Percentiles rank a stretch among this genome's conserved stretches.
These are phyloP conservation scores for Copidosoma aretas DNA, from an alignment of 2,888 invertebrate genomes.

Conservation along the genomic window DNA sequence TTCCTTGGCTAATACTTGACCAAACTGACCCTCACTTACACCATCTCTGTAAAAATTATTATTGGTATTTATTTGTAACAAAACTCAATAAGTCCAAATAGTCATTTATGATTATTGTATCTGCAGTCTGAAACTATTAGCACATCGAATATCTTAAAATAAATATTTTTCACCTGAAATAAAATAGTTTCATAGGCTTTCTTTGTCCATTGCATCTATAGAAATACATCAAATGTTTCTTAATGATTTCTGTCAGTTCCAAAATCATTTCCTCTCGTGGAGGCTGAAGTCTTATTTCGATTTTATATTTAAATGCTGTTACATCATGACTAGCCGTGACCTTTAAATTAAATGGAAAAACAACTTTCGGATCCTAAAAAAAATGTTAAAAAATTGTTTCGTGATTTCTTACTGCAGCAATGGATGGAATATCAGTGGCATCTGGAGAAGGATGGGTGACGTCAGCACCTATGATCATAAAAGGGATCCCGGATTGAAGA, in stretches of 20 bases:
- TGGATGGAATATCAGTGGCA: slow-evolving; percentile 64
- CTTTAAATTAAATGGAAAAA: slow-evolving; percentile 48
- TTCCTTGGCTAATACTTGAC: slow-evolving; percentile 72
- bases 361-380: neutral
- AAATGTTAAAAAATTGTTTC: slow-evolving; percentile 1
- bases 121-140: neutral
- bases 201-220: slow-evolving; percentile 37
- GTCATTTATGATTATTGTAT: neutral
- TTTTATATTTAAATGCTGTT: slow-evolving; percentile 74
- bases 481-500: no score
- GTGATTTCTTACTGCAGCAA: slow-evolving; percentile 64
- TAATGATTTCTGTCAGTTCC: slow-evolving; percentile 74
- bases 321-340: slow-evolving; percentile 79
- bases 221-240: slow-evolving; percentile 72
- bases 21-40: slow-evolving; percentile 86
- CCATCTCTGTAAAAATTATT: slow-evolving; percentile 79
- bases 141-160: neutral
- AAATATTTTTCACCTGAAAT: slow-evolving; percentile 64
- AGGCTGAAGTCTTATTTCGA: slow-evolving; percentile 79
- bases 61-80: no score
- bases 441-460: slow-evolving; percentile 91
- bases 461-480: slow-evolving; percentile 83
- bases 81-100: neutral
- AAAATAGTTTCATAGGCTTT: slow-evolving; percentile 72
- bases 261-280: slow-evolving; percentile 77